phyloP scores from a whole-genome alignment of 1,140 invertebrate species.

The Ceratina japonica region DNA sequence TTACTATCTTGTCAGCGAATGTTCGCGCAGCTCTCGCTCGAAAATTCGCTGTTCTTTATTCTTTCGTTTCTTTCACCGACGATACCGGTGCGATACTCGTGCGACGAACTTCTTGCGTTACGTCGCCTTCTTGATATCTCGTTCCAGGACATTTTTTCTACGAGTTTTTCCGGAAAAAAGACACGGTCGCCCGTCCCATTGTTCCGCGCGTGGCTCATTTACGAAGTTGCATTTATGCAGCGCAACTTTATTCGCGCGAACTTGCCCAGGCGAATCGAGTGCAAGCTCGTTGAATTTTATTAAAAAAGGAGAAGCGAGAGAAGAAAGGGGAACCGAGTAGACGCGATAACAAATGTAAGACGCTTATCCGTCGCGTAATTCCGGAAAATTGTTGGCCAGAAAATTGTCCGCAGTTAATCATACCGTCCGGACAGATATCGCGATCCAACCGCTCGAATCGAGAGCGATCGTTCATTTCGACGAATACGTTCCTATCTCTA shows the following conservation, averaged over 20 bases:
- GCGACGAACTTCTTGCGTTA: slow-evolving; percentile 9
- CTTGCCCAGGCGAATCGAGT: slow-evolving; percentile 21
- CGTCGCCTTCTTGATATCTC: slow-evolving; percentile 22
- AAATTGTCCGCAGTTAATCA: neutral
- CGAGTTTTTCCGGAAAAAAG: slow-evolving; percentile 19
- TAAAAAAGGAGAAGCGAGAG: neutral
- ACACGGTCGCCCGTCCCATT: slow-evolving; percentile 18
- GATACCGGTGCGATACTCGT: slow-evolving; percentile 16
- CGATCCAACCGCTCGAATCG: neutral
- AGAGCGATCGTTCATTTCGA: neutral
- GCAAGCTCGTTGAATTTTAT: slow-evolving; percentile 31
- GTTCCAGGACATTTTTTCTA: slow-evolving; percentile 44
- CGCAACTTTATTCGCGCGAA: slow-evolving; percentile 19
- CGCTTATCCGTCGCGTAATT: neutral
- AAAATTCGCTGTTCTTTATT: slow-evolving; percentile 4
- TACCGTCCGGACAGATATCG: neutral
- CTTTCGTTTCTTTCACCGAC: neutral
- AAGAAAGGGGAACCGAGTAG: no score
- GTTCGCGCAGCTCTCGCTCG: neutral
- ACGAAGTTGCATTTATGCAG: slow-evolving; percentile 34
- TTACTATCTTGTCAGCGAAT: slow-evolving; percentile 2
- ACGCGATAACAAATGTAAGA: slow-evolving; percentile 15
- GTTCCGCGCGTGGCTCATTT: slow-evolving; percentile 42
- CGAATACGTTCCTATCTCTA: neutral
- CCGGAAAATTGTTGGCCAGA: neutral